Evolutionary conservation across 2,888 invertebrate genomes (phyloP).

Genomic region (Oligia fasciuncula): DNA sequence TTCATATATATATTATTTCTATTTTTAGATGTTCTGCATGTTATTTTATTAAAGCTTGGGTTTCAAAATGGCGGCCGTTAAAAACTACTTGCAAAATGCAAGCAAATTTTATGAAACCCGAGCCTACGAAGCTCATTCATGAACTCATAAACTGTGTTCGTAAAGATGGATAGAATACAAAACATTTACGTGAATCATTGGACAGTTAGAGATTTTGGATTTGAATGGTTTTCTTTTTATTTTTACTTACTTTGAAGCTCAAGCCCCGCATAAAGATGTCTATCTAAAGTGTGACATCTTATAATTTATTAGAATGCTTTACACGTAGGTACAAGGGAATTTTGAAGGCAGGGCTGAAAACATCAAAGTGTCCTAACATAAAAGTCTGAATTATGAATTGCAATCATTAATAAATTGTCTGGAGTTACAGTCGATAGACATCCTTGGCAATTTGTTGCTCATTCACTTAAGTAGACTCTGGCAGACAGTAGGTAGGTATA

Average conservation of each 20-base stretch:
- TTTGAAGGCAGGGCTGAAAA: slow-evolving; percentile 18
- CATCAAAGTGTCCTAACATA: slow-evolving; percentile 42
- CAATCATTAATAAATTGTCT: neutral
- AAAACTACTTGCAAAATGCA: neutral
- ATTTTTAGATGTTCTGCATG: slow-evolving; percentile 1
- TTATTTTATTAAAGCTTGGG: slow-evolving; percentile 1
- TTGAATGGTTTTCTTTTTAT: slow-evolving; percentile 21
- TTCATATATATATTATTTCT: neutral
- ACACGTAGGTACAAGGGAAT: slow-evolving; percentile 4
- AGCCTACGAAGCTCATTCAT: slow-evolving; percentile 7
- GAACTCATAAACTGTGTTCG: neutral
- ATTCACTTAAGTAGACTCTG: neutral
- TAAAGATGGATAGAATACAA: slow-evolving; percentile 5
- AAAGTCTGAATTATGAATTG: neutral
- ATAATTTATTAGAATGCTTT: slow-evolving; percentile 42
- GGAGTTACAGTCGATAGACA: neutral
- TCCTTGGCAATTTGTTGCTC: neutral
- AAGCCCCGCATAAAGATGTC: slow-evolving; percentile 4
- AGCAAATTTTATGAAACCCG: neutral
- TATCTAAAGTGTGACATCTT: slow-evolving; percentile 28
- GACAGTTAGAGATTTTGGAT: neutral
- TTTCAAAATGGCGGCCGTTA: neutral
- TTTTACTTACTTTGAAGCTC: slow-evolving; percentile 32
- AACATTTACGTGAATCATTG: slow-evolving; percentile 1
- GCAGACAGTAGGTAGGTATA: neutral